Conservation (phyloP, 2,888 invertebrate genomes). For the Ophion slaviceki region DNA sequence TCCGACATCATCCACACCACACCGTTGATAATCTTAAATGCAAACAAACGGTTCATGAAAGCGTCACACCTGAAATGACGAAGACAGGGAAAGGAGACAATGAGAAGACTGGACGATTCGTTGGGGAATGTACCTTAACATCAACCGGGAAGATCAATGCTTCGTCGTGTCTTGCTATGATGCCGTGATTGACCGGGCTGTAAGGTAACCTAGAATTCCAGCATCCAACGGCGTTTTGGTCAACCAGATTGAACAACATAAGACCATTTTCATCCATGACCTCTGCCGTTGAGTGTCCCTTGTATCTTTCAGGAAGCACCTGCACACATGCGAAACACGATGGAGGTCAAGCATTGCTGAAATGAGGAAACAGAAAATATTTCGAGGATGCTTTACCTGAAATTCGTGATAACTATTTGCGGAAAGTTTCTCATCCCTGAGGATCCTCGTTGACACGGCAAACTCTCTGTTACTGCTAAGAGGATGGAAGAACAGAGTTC, state of each 20-base stretch:
- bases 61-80: not conserved
- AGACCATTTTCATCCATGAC: slow-evolving; percentile 91
- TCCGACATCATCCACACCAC: slow-evolving; percentile 92
- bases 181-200: slow-evolving; percentile 87
- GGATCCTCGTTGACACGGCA: slow-evolving; percentile 90
- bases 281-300: slow-evolving; percentile 89
- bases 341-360: not conserved
- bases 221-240: slow-evolving; percentile 93
- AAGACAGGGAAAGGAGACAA: not conserved
- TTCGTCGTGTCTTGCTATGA: slow-evolving; percentile 90
- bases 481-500: slow-evolving; percentile 91
- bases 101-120: not conserved
- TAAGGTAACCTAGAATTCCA: slow-evolving; percentile 90
- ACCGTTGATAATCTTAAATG: slow-evolving; percentile 85
- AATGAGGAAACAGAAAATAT: not conserved
- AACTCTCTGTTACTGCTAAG: slow-evolving; percentile 92
- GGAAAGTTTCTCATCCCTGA: slow-evolving; percentile 88
- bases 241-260: slow-evolving; percentile 91
- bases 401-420: slow-evolving; percentile 90
- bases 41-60: not conserved
- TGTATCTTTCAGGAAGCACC: slow-evolving; percentile 86
- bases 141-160: slow-evolving; percentile 92
- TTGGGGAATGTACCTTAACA: slow-evolving; percentile 86
- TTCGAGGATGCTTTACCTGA: slow-evolving; percentile 79
- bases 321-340: slow-evolving; percentile 57